Conservation (phyloP, 2,888 invertebrate species). For the Amiota communis region DNA sequence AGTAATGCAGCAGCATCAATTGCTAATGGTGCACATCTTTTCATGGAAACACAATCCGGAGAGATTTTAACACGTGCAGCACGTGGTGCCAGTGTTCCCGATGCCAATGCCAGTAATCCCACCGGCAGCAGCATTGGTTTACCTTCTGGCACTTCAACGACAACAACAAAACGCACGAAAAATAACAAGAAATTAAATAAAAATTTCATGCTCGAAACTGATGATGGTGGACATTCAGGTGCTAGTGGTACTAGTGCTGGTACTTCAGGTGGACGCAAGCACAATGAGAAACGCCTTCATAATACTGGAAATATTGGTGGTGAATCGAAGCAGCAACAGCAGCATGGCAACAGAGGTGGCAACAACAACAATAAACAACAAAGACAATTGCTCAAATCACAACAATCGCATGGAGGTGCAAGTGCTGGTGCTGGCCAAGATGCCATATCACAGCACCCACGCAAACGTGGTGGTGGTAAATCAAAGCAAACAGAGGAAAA, state of each 20-base stretch:
- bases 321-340: slow-evolving; percentile 49
- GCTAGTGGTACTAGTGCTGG: slow-evolving; percentile 11
- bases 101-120: slow-evolving; percentile 8
- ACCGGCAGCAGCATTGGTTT: slow-evolving; percentile 24
- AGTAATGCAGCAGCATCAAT: slow-evolving; percentile 35
- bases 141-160: slow-evolving; percentile 25
- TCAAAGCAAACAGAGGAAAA: slow-evolving; percentile 51
- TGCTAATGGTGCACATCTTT: slow-evolving; percentile 48
- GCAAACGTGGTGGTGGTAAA: slow-evolving; percentile 62
- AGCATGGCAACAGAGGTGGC: slow-evolving; percentile 43
- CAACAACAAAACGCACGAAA: slow-evolving; percentile 49
- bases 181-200: slow-evolving; percentile 68
- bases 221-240: background rate
- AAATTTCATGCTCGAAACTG: slow-evolving; percentile 40
- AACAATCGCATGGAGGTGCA: slow-evolving; percentile 9
- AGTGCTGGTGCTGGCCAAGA: slow-evolving; percentile 29
- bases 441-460: slow-evolving; percentile 37
- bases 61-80: slow-evolving; percentile 61
- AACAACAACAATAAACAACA: slow-evolving; percentile 58
- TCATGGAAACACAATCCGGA: slow-evolving; percentile 51
- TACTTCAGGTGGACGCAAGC: slow-evolving; percentile 46
- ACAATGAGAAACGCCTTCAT: slow-evolving; percentile 49
- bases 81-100: slow-evolving; percentile 52
- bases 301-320: background rate
- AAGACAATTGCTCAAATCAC: slow-evolving; percentile 62